Conservation (phyloP, 1,140 invertebrate genomes). For the Amphibalanus amphitrite region DNA sequence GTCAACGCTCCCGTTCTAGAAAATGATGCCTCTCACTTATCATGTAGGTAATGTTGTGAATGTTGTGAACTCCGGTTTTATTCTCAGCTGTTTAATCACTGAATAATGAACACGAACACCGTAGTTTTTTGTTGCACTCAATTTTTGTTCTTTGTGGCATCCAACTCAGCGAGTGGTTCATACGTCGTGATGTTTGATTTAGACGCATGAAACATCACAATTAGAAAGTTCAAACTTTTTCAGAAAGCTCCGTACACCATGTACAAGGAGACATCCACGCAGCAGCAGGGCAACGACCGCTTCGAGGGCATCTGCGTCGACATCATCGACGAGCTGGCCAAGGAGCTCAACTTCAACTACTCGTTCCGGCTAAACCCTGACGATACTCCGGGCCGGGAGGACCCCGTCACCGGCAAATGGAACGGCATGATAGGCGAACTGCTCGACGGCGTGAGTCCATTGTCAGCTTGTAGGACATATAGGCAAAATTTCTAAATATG, state of each 20-base stretch:
- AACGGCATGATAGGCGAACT: constrained; percentile 88
- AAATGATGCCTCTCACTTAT: no score
- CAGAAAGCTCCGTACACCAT: constrained; percentile 83
- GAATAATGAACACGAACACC: neutral
- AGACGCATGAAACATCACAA: no score
- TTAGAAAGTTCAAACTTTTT: no score
- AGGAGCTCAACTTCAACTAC: constrained; percentile 75
- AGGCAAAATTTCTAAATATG: no score
- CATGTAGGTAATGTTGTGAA: no score
- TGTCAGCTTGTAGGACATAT: no score
- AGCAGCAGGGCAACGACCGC: constrained; percentile 18
- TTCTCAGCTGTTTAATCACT: no score
- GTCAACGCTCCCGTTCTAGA: no score
- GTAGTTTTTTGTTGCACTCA: no score
- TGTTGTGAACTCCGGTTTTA: no score
- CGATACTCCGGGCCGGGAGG: constrained; percentile 59
- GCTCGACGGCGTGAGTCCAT: constrained; percentile 53
- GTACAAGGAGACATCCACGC: constrained; percentile 27
- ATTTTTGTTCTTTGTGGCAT: no score
- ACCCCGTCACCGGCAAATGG: constrained; percentile 65
- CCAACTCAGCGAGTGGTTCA: neutral
- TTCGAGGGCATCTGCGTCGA: constrained; percentile 51
- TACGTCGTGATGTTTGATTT: no score
- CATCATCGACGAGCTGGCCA: constrained; percentile 67
- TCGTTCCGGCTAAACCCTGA: constrained; percentile 64